These are phyloP conservation scores for Alauda arvensis DNA, from an alignment of 2,797 vertebrate genomes.

Conservation along the genomic window DNA sequence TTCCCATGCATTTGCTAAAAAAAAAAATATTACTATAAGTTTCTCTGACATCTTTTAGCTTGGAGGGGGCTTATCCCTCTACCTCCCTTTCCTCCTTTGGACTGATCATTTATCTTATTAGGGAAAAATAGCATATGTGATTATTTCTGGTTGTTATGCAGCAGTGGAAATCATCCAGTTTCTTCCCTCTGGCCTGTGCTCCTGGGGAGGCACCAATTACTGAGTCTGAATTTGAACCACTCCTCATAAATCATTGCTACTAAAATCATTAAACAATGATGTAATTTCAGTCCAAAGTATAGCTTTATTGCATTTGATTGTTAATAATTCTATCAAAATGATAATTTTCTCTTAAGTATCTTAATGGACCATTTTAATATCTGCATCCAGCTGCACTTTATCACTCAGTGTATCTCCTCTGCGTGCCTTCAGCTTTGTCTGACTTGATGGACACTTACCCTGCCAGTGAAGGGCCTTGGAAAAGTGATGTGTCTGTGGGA, in stretches of 20 bases:
- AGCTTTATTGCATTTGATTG: conserved; percentile 2
- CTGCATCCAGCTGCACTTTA: background rate
- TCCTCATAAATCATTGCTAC: conserved; percentile 40
- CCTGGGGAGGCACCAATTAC: conserved; percentile 13
- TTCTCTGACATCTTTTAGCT: background rate
- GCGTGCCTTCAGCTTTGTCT: background rate
- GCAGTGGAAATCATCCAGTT: conserved; percentile 7
- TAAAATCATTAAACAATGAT: conserved; percentile 7
- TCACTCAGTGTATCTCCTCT: background rate
- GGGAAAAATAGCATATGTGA: background rate
- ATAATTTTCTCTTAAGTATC: background rate
- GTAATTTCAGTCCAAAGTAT: background rate
- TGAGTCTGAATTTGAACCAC: background rate
- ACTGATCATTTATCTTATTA: conserved; percentile 3
- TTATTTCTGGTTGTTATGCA: conserved; percentile 34
- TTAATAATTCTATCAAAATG: conserved; percentile 17
- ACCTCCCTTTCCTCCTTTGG: background rate
- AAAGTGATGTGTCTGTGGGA: background rate
- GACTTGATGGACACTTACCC: rapidly evolving
- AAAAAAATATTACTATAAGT: background rate
- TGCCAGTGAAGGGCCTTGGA: background rate
- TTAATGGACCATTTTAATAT: background rate
- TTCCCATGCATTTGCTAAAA: background rate
- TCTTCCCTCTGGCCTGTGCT: background rate
- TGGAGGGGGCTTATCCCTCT: background rate